A percentile compares a stretch with the other conserved stretches of the same genome.
Evolutionary conservation across 2,797 vertebrate species (phyloP).

Genomic region (Eleutherodactylus coqui): DNA sequence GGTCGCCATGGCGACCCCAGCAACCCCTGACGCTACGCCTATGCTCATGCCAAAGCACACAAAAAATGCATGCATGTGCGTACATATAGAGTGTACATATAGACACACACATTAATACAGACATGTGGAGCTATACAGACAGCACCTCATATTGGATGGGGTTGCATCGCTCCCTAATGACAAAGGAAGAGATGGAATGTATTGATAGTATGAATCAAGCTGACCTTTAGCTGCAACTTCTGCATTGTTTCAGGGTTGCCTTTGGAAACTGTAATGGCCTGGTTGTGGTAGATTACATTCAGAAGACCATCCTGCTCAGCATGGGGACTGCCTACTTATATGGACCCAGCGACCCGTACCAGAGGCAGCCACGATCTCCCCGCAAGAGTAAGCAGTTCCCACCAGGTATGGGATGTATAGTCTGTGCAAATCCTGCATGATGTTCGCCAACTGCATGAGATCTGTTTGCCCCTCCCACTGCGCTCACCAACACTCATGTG

Average conservation of each 20-base stretch:
- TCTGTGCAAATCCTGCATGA: slow-evolving; percentile 71
- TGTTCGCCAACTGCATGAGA: slow-evolving; percentile 57
- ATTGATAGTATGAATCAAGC: too few species aligned
- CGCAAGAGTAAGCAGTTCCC: slow-evolving; percentile 94
- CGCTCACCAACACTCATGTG: not conserved
- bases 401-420: slow-evolving; percentile 84
- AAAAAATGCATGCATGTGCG: too few species aligned
- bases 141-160: too few species aligned
- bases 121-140: too few species aligned
- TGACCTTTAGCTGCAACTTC: not conserved
- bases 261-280: slow-evolving; percentile 94
- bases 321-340: slow-evolving; percentile 92
- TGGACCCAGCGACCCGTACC: slow-evolving; percentile 90
- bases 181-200: too few species aligned
- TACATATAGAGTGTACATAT: too few species aligned
- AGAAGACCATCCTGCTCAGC: slow-evolving; percentile 92
- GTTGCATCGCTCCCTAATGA: too few species aligned
- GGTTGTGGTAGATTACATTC: slow-evolving; percentile 94
- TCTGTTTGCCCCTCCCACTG: too few species aligned
- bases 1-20: too few species aligned
- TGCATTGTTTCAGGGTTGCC: slow-evolving; percentile 81
- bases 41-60: too few species aligned
- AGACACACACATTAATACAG: not conserved
- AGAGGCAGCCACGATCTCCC: slow-evolving; percentile 91
- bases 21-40: too few species aligned